A percentile compares a stretch with the other conserved stretches of the same genome.
phyloP scores from a whole-genome alignment of 2,797 vertebrate genomes.

The Sparidentex hasta region DNA sequence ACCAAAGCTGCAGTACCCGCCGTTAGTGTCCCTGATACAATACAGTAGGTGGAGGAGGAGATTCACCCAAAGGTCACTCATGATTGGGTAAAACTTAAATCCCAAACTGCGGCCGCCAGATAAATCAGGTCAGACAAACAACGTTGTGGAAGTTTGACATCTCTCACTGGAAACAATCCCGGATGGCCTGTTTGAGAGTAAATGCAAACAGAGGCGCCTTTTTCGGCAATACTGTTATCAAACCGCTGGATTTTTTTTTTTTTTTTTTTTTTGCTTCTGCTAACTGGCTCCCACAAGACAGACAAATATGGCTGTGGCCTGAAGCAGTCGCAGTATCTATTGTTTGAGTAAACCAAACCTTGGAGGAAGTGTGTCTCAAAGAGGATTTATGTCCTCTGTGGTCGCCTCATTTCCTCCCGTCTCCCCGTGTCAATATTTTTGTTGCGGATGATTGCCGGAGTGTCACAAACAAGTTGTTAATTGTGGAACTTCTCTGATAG shows the following conservation, averaged over 20 bases:
- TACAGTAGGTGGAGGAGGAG: slow-evolving; percentile 41
- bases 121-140: slow-evolving; percentile 64
- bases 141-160: slow-evolving; percentile 53
- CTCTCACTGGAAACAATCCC: slow-evolving; percentile 50
- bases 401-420: slow-evolving; percentile 67
- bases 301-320: slow-evolving; percentile 67
- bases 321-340: slow-evolving; percentile 57
- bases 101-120: slow-evolving; percentile 42
- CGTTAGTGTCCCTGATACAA: background rate
- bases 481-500: slow-evolving; percentile 51
- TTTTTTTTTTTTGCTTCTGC: slow-evolving; percentile 14
- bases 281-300: slow-evolving; percentile 61
- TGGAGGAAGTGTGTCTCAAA: slow-evolving; percentile 66
- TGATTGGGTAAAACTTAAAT: slow-evolving; percentile 34
- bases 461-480: slow-evolving; percentile 75
- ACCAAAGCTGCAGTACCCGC: slow-evolving; percentile 7
- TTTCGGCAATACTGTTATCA: slow-evolving; percentile 64
- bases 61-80: slow-evolving; percentile 50
- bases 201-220: slow-evolving; percentile 52
- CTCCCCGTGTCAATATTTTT: slow-evolving; percentile 70
- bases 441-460: slow-evolving; percentile 41
- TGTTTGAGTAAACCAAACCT: slow-evolving; percentile 67
- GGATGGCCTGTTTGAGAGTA: slow-evolving; percentile 40
- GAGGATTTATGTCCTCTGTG: slow-evolving; percentile 73
- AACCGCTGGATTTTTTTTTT: slow-evolving; percentile 40